phyloP scores from a whole-genome alignment of 2,113 vertebrate genomes.

The Ploceus nigricollis region DNA sequence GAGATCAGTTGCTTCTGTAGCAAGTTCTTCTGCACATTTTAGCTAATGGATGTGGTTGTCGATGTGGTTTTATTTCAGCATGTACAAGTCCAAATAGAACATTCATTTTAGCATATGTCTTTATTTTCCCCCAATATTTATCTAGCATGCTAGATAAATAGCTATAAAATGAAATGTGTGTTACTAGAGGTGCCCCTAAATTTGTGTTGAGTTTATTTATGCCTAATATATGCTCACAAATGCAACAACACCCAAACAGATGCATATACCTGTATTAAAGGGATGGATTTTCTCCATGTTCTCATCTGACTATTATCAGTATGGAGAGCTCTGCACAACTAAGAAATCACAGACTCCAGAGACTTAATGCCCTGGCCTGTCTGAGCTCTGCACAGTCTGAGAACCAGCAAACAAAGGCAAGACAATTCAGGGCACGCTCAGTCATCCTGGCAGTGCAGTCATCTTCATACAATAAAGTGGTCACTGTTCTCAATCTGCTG shows the following conservation, averaged over 20 bases:
- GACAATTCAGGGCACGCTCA: neutral
- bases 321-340: neutral
- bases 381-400: neutral
- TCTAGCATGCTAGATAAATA: neutral
- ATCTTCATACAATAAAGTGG: neutral
- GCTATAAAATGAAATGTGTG: neutral
- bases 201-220: neutral
- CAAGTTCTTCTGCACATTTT: neutral
- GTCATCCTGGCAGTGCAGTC: neutral
- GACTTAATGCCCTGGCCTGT: neutral
- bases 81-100: neutral
- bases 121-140: neutral
- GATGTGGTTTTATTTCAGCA: neutral
- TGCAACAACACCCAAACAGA: neutral
- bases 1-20: neutral
- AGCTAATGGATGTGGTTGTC: neutral
- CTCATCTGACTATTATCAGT: neutral
- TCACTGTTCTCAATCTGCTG: neutral
- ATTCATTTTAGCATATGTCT: neutral
- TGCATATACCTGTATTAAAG: neutral
- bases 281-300: neutral
- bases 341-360: neutral
- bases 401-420: neutral
- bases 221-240: neutral
- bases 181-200: neutral